Evolutionary conservation across 23 tunicate genomes (phyloP), one percentile per base, ranked within the genome.

Genomic region (Diplosoma virens): DNA sequence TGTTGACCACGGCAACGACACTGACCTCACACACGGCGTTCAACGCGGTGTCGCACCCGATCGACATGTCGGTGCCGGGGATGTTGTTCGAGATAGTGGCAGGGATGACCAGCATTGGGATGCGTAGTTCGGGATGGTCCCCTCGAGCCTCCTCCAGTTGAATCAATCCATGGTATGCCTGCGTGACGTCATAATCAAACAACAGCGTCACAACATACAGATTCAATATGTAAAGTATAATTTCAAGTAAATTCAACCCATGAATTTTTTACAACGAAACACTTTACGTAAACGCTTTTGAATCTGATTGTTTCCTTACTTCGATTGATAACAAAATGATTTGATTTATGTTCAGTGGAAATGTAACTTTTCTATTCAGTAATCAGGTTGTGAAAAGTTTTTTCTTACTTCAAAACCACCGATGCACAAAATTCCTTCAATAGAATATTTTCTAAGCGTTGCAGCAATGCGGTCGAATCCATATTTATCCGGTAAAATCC

Each of bases 371-470:
- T n/a, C n/a, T n/a, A n/a, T n/a, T n/a, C n/a, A n/a, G n/a, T n/a
- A n/a, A n/a, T n/a, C n/a, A n/a, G n/a, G n/a, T n/a, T n/a, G n/a
- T n/a, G n/a, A n/a, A n/a, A n/a, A n/a, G n/a, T n/a, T n/a, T n/a
- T n/a, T n/a, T n/a, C n/a, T 33, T 67, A 82, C 96, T 89, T 93
- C 98, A 53, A 85, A 93, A 4, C 98, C 98, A 14, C 98, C 98
- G 76, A 93, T 93, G 79, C 84, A 77, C 25, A 93, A 68, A 25
- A 93, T 77, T 18, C 88, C 98, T 76, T 58, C 48, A 32, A 93
- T 78, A 1, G 55, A 36, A 25, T 71, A 47, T 48, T 78, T 81
- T 23, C 29, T 69, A n/a, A 93, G 76, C 14, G 47, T 56, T 28
- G 65, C 80, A 3, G 83, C 76, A 6, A 93, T 86, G 33, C 72